Evolutionary conservation across 2,888 invertebrate species (phyloP).

Genomic region (Carcina quercana): DNA sequence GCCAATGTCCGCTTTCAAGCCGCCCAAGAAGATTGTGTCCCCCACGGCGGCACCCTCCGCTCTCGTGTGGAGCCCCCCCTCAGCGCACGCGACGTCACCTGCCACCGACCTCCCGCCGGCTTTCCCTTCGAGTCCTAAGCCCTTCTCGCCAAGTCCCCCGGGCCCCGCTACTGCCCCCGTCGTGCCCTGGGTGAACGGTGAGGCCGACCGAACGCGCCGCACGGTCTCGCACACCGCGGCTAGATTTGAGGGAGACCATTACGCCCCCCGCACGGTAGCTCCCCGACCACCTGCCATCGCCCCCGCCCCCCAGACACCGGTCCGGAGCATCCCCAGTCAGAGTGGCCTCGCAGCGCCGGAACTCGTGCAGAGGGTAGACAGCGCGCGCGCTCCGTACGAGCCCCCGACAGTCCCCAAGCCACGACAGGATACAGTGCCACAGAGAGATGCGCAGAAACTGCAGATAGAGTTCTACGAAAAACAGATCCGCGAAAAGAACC

Average conservation of each 20-base stretch:
- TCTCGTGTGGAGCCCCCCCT: conserved; percentile 62
- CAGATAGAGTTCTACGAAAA: conserved; percentile 70
- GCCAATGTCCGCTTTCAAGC: conserved; percentile 84
- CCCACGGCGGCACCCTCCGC: conserved; percentile 41
- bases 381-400: conserved; percentile 28
- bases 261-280: conserved; percentile 25
- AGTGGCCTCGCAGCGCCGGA: conserved; percentile 60
- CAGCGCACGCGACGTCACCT: conserved; percentile 37
- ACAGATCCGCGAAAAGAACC: conserved; percentile 56
- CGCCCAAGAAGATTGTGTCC: conserved; percentile 61
- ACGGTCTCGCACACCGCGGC: conserved; percentile 59
- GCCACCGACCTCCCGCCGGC: conserved; percentile 35
- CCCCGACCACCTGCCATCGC: conserved; percentile 34
- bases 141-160: conserved; percentile 17
- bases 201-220: conserved; percentile 54
- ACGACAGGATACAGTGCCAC: conserved; percentile 19
- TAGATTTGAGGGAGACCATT: conserved; percentile 21
- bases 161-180: conserved; percentile 17
- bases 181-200: conserved; percentile 63
- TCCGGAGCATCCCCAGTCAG: conserved; percentile 51
- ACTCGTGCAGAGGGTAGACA: conserved; percentile 43
- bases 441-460: conserved; percentile 53
- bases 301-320: conserved; percentile 29
- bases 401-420: conserved; percentile 12
- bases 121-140: conserved; percentile 18